A percentile compares a stretch with the other conserved stretches of the same genome.
Conservation (phyloP, 2,113 vertebrate species). For the Gasterosteus aculeatus region DNA sequence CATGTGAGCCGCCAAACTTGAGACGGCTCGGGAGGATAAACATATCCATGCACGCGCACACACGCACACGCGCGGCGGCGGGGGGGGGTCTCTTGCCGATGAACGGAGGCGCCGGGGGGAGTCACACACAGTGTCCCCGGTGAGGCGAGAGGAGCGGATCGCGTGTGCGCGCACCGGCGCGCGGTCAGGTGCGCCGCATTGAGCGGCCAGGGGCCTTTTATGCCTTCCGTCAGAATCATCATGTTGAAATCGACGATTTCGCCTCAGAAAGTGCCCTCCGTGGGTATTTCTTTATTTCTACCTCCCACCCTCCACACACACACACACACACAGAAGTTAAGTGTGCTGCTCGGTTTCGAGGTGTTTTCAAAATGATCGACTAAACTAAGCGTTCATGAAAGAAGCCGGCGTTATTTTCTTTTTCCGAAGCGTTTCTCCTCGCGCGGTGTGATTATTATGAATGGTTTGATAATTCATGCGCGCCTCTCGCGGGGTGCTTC, state of each 20-base stretch:
- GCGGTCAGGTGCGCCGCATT: conserved; percentile 52
- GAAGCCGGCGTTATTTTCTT: conserved; percentile 32
- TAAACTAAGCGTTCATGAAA: conserved; percentile 58
- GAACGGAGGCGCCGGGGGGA: conserved; percentile 54
- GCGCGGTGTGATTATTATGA: conserved; percentile 46
- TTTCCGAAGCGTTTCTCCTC: conserved; percentile 51
- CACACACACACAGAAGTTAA: conserved; percentile 45
- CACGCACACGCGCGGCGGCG: conserved; percentile 19
- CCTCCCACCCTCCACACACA: no score
- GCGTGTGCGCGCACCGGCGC: conserved; percentile 70
- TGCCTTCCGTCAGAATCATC: conserved; percentile 67
- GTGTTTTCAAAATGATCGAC: conserved; percentile 54
- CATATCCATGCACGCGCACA: conserved; percentile 14
- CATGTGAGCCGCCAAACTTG: conserved; percentile 68
- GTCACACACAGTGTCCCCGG: conserved; percentile 56
- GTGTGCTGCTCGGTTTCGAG: conserved; percentile 13
- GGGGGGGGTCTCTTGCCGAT: conserved; percentile 55
- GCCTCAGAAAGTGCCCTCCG: conserved; percentile 47
- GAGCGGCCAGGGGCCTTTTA: conserved; percentile 59
- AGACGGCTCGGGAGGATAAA: conserved; percentile 61
- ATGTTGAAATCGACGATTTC: conserved; percentile 67
- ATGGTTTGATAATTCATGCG: conserved; percentile 67
- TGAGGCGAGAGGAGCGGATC: conserved; percentile 69
- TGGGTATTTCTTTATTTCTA: background rate
- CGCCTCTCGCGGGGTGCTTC: conserved; percentile 50